Base-by-base conservation (phyloP, 2,888 invertebrate genomes). In the Apoda limacodes region DNA sequence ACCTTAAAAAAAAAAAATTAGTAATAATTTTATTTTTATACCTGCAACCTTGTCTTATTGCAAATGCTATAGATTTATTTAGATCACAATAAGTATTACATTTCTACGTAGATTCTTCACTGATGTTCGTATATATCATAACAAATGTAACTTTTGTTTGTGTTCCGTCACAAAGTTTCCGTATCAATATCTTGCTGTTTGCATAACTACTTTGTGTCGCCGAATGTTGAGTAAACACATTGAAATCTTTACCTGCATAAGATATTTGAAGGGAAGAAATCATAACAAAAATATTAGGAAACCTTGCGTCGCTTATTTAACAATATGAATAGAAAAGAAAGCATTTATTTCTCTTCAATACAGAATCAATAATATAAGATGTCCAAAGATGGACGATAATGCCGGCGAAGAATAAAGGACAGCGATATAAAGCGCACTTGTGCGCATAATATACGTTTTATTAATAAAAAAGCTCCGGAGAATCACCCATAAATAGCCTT, bases 361-460 rank as follows among this genome's bases (percentile, higher is more conserved):
- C 21, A 32, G 48, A 64, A 67, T 69, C 71, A 52, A 74, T 74
- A 65, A 43, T 52, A 55, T 64, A 59, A 50, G 63, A 75, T 71
- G 76, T 74, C 76, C 76, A 61, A 76, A 75, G 76, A 76, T 52
- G 70, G 66, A 74, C 75, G 74, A 55, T 75, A 78, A 76, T 76
- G 60, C 66, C 64, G 60, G 45, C 61, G 62, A 60, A 61, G 60
- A 62, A 55, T 62, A 60, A 61, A 62, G 67, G 69, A 58, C 55
- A 53, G 40, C 56, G 64, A 58, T 62, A 76, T 78, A 80, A 78
- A 80, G 78, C 76, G 65, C 80, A 80, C 78, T 76, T 78, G 78
- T 55, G 78, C 75, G 75, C 78, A 74, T 75, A 78, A 78, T 78
- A 76, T 76, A 74, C 75, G 75, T 78, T 80, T 78, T 80, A 78